These are phyloP conservation scores for Tinea trinotella DNA, from an alignment of 2,888 invertebrate genomes.

Conservation along the genomic window DNA sequence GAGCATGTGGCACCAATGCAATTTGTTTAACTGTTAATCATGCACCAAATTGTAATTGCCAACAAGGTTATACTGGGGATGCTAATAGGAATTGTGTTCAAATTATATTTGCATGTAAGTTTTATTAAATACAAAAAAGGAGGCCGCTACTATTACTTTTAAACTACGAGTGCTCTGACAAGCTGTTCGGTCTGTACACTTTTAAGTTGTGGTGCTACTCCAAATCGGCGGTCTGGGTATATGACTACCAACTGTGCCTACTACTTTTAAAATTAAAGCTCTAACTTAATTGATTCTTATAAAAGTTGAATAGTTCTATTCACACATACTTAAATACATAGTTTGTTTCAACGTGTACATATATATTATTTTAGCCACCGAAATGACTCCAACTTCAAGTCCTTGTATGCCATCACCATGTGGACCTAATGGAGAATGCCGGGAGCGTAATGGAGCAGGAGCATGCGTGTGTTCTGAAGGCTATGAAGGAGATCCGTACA, in stretches of 20 bases:
- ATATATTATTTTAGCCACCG: constrained; percentile 61
- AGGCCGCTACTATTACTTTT: no score
- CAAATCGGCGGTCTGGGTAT: no score
- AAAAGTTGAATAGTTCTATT: no score
- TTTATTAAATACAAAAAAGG: background rate
- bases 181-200: no score
- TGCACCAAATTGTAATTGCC: constrained; percentile 84
- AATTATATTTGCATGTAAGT: constrained; percentile 11
- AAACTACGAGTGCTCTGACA: no score
- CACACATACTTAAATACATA: no score
- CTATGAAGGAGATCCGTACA: constrained; percentile 87
- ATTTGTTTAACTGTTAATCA: constrained; percentile 89
- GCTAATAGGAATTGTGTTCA: constrained; percentile 75
- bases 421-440: constrained; percentile 87
- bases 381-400: constrained; percentile 76
- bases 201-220: no score
- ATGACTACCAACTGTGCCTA: no score
- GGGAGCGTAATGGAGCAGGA: constrained; percentile 87
- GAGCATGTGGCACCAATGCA: constrained; percentile 83
- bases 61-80: constrained; percentile 87
- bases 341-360: no score
- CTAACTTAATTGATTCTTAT: no score
- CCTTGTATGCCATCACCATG: constrained; percentile 89
- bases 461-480: constrained; percentile 86
- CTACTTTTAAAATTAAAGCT: no score